phyloP scores from a whole-genome alignment of 2,113 vertebrate genomes.

The Nymphicus hollandicus region DNA sequence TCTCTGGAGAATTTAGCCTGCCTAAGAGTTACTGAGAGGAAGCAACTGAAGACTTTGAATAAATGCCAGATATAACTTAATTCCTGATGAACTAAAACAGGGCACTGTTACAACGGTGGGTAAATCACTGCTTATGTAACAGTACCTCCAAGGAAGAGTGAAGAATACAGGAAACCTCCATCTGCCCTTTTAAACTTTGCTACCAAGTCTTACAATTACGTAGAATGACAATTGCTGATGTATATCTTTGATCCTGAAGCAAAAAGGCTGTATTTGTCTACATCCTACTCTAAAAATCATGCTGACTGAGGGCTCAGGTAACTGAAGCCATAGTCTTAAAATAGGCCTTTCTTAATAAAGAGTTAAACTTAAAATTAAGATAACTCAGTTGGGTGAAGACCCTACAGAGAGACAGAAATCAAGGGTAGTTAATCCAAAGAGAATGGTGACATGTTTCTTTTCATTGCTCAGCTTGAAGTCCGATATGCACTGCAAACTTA shows the following conservation, averaged over 20 bases:
- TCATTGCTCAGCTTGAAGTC: background rate
- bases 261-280: background rate
- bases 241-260: background rate
- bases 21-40: background rate
- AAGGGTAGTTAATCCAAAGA: background rate
- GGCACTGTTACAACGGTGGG: background rate
- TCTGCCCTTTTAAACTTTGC: background rate
- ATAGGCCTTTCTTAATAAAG: background rate
- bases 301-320: background rate
- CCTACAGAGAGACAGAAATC: background rate
- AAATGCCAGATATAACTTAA: background rate
- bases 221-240: background rate
- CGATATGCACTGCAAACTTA: background rate
- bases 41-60: background rate
- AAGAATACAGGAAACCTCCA: background rate
- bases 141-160: background rate
- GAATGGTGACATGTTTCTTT: background rate
- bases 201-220: background rate
- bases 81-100: background rate
- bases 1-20: background rate
- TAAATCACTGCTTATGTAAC: background rate
- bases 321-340: background rate
- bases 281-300: background rate
- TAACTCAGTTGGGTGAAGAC: background rate
- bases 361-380: background rate